phyloP scores from a whole-genome alignment of 2,113 vertebrate species.

The Hepsetus odoe region DNA sequence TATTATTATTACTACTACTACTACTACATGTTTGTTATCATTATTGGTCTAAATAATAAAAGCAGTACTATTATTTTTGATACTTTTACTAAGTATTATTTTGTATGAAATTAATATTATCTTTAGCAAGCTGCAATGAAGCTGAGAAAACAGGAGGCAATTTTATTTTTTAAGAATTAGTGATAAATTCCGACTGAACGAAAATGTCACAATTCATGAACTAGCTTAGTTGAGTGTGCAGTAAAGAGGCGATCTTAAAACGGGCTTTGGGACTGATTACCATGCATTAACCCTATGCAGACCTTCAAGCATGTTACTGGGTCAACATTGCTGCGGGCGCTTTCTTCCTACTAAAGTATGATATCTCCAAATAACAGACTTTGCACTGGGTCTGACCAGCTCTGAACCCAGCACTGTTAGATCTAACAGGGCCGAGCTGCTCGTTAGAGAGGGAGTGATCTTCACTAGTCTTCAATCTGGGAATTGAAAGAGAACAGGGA shows the following conservation, averaged over 20 bases:
- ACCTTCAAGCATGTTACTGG: constrained; percentile 49
- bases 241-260: constrained; percentile 40
- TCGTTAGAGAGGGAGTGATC: constrained; percentile 1
- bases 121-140: too few species aligned
- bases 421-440: constrained; percentile 13
- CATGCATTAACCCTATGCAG: constrained; percentile 54
- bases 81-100: too few species aligned
- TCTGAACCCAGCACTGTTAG: constrained; percentile 33
- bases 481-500: neutral
- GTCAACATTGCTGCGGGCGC: constrained; percentile 54
- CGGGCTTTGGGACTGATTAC: constrained; percentile 45
- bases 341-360: constrained; percentile 39
- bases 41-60: too few species aligned
- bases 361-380: constrained; percentile 55
- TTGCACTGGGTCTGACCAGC: constrained; percentile 27
- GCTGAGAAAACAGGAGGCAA: too few species aligned
- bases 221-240: constrained; percentile 31
- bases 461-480: neutral
- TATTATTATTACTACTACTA: too few species aligned
- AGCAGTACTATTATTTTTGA: too few species aligned
- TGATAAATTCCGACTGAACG: neutral
- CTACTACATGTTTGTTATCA: too few species aligned
- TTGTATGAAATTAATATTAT: too few species aligned
- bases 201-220: constrained; percentile 26
- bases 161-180: too few species aligned